A percentile compares a stretch with the other conserved stretches of the same genome.
phyloP scores from a whole-genome alignment of 92 coral and sea anemone genomes.

The Epizoanthus scotinus region DNA sequence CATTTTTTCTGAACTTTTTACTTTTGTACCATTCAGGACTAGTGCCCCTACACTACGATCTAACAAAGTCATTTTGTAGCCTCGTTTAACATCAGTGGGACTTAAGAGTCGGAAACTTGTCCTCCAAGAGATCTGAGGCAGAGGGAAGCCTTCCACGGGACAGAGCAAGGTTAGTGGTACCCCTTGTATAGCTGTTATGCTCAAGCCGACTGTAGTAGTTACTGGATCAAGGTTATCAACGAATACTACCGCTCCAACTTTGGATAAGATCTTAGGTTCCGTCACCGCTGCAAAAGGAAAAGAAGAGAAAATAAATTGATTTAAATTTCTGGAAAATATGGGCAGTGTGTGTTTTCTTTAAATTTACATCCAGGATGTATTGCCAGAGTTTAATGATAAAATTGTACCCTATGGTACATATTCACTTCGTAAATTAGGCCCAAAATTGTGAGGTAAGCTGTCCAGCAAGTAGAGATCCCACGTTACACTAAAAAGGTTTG shows the following conservation, averaged over 20 bases:
- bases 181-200: conserved; percentile 64
- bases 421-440: too few relatives aligned
- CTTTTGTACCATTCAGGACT: conserved; percentile 23
- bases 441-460: too few relatives aligned
- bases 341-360: not conserved
- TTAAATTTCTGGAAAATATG: not conserved
- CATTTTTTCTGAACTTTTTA: conserved; percentile 26
- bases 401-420: too few relatives aligned
- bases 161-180: conserved; percentile 59
- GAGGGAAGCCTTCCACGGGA: conserved; percentile 69
- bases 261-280: conserved; percentile 61
- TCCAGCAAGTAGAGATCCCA: too few relatives aligned
- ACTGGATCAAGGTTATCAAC: conserved; percentile 43
- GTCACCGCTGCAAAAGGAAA: conserved; percentile 30
- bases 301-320: not conserved
- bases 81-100: conserved; percentile 36
- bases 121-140: conserved; percentile 65
- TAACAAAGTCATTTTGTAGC: conserved; percentile 13
- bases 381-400: too few relatives aligned
- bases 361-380: not conserved
- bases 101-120: conserved; percentile 35
- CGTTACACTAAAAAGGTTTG: too few relatives aligned
- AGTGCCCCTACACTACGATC: conserved; percentile 12
- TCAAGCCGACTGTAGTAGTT: conserved; percentile 52
- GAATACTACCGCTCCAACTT: conserved; percentile 51